These are phyloP conservation scores for Hyalella azteca DNA, from an alignment of 2,888 invertebrate species.

Conservation along the genomic window DNA sequence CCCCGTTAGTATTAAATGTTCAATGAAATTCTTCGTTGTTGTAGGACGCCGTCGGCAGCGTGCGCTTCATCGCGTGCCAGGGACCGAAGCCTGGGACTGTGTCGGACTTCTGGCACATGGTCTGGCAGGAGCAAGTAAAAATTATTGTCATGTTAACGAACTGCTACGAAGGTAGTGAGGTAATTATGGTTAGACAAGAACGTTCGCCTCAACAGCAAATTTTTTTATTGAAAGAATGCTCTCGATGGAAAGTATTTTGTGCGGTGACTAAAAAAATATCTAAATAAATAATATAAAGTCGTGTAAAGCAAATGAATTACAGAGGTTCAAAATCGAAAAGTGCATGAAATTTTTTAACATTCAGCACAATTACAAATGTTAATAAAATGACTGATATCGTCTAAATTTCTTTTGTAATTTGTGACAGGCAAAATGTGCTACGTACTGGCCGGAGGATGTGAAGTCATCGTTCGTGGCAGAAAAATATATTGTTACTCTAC, in stretches of 20 bases:
- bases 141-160: slow-evolving; percentile 48
- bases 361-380: too few relatives aligned
- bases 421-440: slow-evolving; percentile 37
- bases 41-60: slow-evolving; percentile 15
- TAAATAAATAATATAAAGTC: too few relatives aligned
- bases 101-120: slow-evolving; percentile 48
- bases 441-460: slow-evolving; percentile 44
- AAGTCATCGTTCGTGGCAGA: too few relatives aligned
- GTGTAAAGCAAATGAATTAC: too few relatives aligned
- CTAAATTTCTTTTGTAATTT: not conserved
- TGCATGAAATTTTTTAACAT: too few relatives aligned
- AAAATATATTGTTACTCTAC: not conserved
- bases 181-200: not conserved
- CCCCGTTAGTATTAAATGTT: too few relatives aligned
- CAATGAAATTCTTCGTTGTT: too few relatives aligned
- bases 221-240: too few relatives aligned
- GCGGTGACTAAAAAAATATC: too few relatives aligned
- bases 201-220: too few relatives aligned
- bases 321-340: too few relatives aligned
- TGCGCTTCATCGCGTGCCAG: slow-evolving; percentile 45
- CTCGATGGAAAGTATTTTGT: too few relatives aligned
- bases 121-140: slow-evolving; percentile 40
- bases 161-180: slow-evolving; percentile 43
- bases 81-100: slow-evolving; percentile 42
- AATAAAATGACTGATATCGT: not conserved